Evolutionary conservation across 2,797 vertebrate genomes (phyloP).

Genomic region (Champsocephalus gunnari): DNA sequence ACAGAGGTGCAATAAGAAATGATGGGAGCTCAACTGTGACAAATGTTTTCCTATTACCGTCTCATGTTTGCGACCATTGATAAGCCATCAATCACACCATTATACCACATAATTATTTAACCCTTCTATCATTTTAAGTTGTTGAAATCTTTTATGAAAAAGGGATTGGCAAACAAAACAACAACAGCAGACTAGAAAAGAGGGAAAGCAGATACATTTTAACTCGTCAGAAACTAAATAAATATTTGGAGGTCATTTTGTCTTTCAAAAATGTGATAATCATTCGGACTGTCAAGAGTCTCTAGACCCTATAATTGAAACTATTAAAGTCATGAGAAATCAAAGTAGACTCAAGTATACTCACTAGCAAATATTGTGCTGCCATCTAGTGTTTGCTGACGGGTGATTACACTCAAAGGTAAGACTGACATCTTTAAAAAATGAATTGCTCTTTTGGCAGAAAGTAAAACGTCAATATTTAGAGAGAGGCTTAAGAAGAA

Average conservation of each 20-base stretch:
- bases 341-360: neutral
- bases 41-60: neutral
- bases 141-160: neutral
- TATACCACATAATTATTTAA: neutral
- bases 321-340: neutral
- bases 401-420: neutral
- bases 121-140: neutral
- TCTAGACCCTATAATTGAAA: neutral
- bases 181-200: neutral
- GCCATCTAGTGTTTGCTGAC: slow-evolving; percentile 71
- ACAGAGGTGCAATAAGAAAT: slow-evolving; percentile 9
- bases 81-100: neutral
- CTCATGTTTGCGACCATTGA: neutral
- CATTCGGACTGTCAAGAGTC: neutral
- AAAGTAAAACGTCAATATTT: too few relatives aligned
- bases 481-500: too few relatives aligned
- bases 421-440: neutral
- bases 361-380: slow-evolving; percentile 40
- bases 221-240: neutral
- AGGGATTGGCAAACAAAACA: neutral
- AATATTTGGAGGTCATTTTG: neutral
- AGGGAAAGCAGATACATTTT: neutral
- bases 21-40: slow-evolving; percentile 3
- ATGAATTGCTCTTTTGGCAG: too few relatives aligned
- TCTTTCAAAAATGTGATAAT: neutral